These are phyloP conservation scores for Acipenser transmontanus DNA, from an alignment of 2,797 vertebrate species.

Conservation along the genomic window DNA sequence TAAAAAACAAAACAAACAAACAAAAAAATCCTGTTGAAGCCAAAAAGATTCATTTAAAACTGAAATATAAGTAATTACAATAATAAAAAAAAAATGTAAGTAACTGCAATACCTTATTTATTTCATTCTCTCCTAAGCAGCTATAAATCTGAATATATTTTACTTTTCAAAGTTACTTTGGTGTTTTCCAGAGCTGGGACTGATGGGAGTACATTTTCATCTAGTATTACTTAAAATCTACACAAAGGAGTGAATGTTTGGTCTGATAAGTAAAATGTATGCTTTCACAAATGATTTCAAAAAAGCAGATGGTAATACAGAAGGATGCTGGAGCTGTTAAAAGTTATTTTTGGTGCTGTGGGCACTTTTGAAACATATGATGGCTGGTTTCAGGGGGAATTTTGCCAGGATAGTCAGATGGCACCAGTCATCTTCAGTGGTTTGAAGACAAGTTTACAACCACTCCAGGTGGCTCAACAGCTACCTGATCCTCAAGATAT, in stretches of 20 bases:
- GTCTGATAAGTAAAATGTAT: constrained; percentile 10
- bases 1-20: no score
- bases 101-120: no score
- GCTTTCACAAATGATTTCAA: constrained; percentile 26
- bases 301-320: constrained; percentile 33
- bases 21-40: no score
- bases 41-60: no score
- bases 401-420: constrained; percentile 45
- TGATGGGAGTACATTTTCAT: background rate
- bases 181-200: background rate
- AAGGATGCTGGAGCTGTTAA: constrained; percentile 32
- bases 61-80: no score
- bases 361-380: constrained; percentile 33
- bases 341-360: constrained; percentile 40
- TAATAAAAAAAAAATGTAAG: no score
- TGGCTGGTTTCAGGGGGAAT: constrained; percentile 22
- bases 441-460: constrained; percentile 30
- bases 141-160: background rate
- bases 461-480: constrained; percentile 36
- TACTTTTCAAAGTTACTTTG: background rate
- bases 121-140: background rate
- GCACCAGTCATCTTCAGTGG: constrained; percentile 34
- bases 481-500: constrained; percentile 10
- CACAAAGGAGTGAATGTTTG: background rate
- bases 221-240: background rate